Evolutionary conservation across 2,888 invertebrate genomes (phyloP).

Genomic region (Actias luna): DNA sequence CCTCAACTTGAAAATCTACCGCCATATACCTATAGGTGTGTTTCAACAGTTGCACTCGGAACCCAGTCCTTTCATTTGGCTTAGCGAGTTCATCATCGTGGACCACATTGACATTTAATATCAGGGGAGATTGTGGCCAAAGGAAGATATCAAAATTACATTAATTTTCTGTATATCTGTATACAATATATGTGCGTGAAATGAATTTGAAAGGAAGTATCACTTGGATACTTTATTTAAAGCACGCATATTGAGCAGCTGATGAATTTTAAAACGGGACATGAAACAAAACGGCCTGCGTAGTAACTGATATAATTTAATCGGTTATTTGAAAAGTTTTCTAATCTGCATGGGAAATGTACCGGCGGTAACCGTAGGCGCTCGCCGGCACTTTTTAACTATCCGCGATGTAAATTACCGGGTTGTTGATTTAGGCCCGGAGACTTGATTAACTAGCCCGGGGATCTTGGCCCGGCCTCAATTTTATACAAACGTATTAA

Average conservation of each 20-base stretch:
- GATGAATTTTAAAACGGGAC: constrained; percentile 31
- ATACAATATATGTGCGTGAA: no score
- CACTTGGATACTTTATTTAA: constrained; percentile 7
- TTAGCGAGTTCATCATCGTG: no score
- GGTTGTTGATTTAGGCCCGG: constrained; percentile 3
- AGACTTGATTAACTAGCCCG: constrained; percentile 14
- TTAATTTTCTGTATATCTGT: no score
- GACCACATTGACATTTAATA: no score
- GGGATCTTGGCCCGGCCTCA: neutral
- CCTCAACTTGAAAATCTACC: no score
- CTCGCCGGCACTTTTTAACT: neutral
- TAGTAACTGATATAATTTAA: constrained; percentile 45
- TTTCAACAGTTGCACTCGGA: no score
- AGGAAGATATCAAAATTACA: no score
- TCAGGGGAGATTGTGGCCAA: no score
- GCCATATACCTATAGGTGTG: no score
- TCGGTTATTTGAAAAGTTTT: constrained; percentile 57
- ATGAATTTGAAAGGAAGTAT: no score
- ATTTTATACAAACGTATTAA: neutral
- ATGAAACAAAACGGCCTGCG: constrained; percentile 20
- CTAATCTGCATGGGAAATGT: constrained; percentile 54
- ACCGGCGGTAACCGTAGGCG: constrained; percentile 4
- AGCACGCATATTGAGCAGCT: constrained; percentile 29
- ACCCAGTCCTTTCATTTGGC: no score
- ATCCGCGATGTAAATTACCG: constrained; percentile 8